Evolutionary conservation across 2,888 invertebrate genomes (phyloP), one percentile per base, ranked within the genome.

Genomic region (Thelaira solivaga): DNA sequence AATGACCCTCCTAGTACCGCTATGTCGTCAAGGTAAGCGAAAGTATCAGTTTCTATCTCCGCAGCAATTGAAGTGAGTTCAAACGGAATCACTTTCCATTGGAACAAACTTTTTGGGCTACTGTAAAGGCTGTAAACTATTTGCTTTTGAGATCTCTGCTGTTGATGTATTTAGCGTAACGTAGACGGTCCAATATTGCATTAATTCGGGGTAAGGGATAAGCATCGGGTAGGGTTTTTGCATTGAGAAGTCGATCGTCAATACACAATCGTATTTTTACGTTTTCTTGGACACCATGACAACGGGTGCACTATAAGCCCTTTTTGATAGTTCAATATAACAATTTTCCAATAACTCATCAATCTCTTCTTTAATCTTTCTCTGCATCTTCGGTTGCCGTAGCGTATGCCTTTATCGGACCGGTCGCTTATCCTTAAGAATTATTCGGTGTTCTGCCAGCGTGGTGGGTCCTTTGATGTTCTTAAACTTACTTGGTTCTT

Each of bases 31-130:
- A 57, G 13, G 13, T 57, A 57, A 4, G 24, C n/a, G 29, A 45
- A 47, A 4, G 10, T 47, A 4, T 62, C n/a, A 2, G 62, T 45
- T 47, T 62, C 62, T 34, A 62, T 62, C 1, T 62, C 34, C 0
- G 29, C 11, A 1, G n/a, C 59, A 6, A 59, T 43, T 22, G 64
- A 64, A 1, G 49, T 49, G 8, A 51, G 18, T 11, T 59, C 76
- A 34, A 76, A 76, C 0, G 57, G 64, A 62, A 57, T 69, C 8
- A 76, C 75, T 13, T 22, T 57, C 34, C 64, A 69, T 18, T 76
- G 68, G 18, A 53, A 65, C 11, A 76, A 11, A 2, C 29, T 41
- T 13, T 51, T 8, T 20, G 51, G 6, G 20, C 11, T 5, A 41
- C 64, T 5, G 51, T 51, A n/a, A 65, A 65, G 1, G 64, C 64